Conservation (phyloP, 2,888 invertebrate genomes). For the Listrodromus nycthemerus region DNA sequence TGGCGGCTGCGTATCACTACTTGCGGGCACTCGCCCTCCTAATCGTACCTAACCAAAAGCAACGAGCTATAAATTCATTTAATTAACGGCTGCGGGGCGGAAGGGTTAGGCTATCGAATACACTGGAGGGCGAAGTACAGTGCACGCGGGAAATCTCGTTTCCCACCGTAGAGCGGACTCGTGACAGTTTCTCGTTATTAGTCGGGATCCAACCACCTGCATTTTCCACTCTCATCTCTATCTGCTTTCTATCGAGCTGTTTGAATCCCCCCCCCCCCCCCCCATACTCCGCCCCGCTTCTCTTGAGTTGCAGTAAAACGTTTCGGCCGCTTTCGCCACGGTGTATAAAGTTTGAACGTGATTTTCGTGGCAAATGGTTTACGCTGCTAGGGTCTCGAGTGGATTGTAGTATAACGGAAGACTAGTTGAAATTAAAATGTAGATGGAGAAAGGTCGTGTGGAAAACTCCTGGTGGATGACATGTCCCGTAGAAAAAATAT, state of each 20-base stretch:
- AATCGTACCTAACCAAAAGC: constrained; percentile 69
- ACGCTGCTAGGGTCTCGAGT: not conserved
- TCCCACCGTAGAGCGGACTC: constrained; percentile 40
- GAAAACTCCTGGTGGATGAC: not conserved
- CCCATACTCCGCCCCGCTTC: not conserved
- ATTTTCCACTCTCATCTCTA: constrained; percentile 59
- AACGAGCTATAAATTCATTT: constrained; percentile 71
- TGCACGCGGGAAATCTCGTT: constrained; percentile 42
- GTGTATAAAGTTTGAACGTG: constrained; percentile 27
- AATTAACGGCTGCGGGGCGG: constrained; percentile 66
- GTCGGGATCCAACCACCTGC: constrained; percentile 44
- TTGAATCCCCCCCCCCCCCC: constrained; percentile 5
- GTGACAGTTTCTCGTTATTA: constrained; percentile 69
- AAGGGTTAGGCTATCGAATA: constrained; percentile 21
- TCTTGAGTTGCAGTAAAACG: constrained; percentile 9
- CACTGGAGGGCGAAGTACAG: constrained; percentile 23
- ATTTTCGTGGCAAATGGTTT: constrained; percentile 21
- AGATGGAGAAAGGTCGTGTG: not conserved
- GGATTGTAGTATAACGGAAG: not conserved
- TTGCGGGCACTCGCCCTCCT: constrained; percentile 48
- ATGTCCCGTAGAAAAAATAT: no score
- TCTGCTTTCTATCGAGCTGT: constrained; percentile 16
- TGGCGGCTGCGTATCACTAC: constrained; percentile 15
- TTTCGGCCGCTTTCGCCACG: constrained; percentile 6
- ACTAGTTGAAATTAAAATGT: not conserved